Evolutionary conservation across 2,888 invertebrate genomes (phyloP).

Genomic region (Apodemia hepburni): DNA sequence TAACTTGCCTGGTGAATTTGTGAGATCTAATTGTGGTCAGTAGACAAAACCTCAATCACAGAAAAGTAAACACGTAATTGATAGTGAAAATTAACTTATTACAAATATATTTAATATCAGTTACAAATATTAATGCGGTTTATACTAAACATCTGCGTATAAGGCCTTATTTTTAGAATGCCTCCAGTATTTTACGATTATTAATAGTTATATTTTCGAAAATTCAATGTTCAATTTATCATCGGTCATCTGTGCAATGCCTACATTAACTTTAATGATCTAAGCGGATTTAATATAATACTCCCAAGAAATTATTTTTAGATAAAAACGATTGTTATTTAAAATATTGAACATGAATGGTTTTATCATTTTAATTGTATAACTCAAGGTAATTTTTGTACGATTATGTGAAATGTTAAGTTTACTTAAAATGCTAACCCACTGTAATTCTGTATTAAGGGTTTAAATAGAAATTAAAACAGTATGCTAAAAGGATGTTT

Average conservation of each 20-base stretch:
- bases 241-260: conserved; percentile 15
- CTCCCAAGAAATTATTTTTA: conserved; percentile 23
- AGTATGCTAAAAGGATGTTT: conserved; percentile 75
- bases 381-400: conserved; percentile 73
- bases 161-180: not conserved
- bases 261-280: conserved; percentile 2
- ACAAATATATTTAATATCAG: too few species aligned
- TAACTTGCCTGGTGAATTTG: too few species aligned
- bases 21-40: too few species aligned
- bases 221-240: not conserved
- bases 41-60: too few species aligned
- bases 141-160: not conserved
- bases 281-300: conserved; percentile 14
- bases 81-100: too few species aligned
- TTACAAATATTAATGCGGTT: not conserved
- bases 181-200: not conserved
- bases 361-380: conserved; percentile 42
- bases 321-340: conserved; percentile 34
- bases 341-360: conserved; percentile 36
- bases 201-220: not conserved
- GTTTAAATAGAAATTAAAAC: conserved; percentile 79
- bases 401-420: conserved; percentile 67
- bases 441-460: conserved; percentile 76
- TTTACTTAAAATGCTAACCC: conserved; percentile 76
- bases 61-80: too few species aligned